Evolutionary conservation across 2,888 invertebrate species (phyloP).

Genomic region (Nomada lathburiana): DNA sequence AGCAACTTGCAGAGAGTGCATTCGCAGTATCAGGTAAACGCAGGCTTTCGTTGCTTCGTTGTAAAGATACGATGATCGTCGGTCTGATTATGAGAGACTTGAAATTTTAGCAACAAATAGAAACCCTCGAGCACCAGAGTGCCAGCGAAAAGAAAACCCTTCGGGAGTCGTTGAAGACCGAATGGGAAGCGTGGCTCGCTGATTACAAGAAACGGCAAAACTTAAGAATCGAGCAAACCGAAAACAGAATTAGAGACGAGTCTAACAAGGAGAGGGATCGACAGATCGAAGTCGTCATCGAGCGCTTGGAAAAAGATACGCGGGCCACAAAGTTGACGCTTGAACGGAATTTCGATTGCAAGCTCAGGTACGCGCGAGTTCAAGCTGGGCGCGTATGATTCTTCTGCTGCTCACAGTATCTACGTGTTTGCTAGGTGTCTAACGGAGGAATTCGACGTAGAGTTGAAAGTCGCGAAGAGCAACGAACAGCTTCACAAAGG

Average conservation of each 20-base stretch:
- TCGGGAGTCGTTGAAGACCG: slow-evolving; percentile 87
- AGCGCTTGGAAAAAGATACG: slow-evolving; percentile 89
- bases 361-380: slow-evolving; percentile 79
- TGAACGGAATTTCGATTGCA: slow-evolving; percentile 87
- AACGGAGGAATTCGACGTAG: slow-evolving; percentile 91
- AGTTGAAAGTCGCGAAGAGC: slow-evolving; percentile 88
- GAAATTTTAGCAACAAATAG: slow-evolving; percentile 72
- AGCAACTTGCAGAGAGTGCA: slow-evolving; percentile 67
- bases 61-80: neutral
- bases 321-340: slow-evolving; percentile 85
- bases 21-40: slow-evolving; percentile 71
- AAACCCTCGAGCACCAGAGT: slow-evolving; percentile 73
- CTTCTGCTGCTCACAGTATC: neutral
- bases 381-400: neutral
- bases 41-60: neutral
- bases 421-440: slow-evolving; percentile 86
- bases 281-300: slow-evolving; percentile 91
- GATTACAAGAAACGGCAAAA: slow-evolving; percentile 88
- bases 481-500: slow-evolving; percentile 88
- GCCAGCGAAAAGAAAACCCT: slow-evolving; percentile 86
- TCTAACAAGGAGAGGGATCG: slow-evolving; percentile 91
- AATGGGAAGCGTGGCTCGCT: slow-evolving; percentile 88
- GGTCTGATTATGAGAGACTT: neutral
- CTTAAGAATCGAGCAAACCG: slow-evolving; percentile 87
- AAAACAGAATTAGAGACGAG: slow-evolving; percentile 89